Evolutionary conservation across 2,888 invertebrate genomes (phyloP).

Genomic region (Stramonita haemastoma): DNA sequence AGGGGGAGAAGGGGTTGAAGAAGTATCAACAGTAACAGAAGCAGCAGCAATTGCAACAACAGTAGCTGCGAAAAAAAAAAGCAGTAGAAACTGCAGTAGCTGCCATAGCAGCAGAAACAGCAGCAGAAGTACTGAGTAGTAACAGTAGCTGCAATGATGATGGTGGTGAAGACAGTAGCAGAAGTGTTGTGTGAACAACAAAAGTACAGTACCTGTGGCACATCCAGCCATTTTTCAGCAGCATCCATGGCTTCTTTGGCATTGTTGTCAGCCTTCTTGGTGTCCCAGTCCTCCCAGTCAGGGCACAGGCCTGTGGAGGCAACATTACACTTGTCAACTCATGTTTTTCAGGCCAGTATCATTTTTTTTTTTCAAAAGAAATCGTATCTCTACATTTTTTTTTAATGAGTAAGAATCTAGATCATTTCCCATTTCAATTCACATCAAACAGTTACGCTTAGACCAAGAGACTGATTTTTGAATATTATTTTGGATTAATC

Average conservation of each 20-base stretch:
- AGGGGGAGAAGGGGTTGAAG: background rate
- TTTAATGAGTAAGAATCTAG: too few species aligned
- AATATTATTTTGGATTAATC: too few species aligned
- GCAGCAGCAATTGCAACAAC: background rate
- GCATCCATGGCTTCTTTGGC: conserved; percentile 94
- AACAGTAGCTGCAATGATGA: background rate
- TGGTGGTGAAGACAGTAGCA: background rate
- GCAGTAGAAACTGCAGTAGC: background rate
- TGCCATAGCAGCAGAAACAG: background rate
- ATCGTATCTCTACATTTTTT: too few species aligned
- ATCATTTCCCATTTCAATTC: too few species aligned
- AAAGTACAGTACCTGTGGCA: conserved; percentile 84
- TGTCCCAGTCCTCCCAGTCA: conserved; percentile 92
- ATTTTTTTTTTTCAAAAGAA: background rate
- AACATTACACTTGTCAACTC: background rate
- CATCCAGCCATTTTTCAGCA: conserved; percentile 92
- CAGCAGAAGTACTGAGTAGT: background rate
- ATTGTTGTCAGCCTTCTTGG: conserved; percentile 88
- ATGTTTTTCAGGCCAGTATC: too few species aligned
- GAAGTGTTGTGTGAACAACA: background rate
- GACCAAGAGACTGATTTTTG: too few species aligned
- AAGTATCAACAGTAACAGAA: background rate
- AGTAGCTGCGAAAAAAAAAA: background rate
- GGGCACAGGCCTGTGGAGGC: conserved; percentile 84
- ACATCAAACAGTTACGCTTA: too few species aligned